phyloP scores from a whole-genome alignment of 30 jellyfish, hydroid and myxozoan species.

The Aurelia coerulea region DNA sequence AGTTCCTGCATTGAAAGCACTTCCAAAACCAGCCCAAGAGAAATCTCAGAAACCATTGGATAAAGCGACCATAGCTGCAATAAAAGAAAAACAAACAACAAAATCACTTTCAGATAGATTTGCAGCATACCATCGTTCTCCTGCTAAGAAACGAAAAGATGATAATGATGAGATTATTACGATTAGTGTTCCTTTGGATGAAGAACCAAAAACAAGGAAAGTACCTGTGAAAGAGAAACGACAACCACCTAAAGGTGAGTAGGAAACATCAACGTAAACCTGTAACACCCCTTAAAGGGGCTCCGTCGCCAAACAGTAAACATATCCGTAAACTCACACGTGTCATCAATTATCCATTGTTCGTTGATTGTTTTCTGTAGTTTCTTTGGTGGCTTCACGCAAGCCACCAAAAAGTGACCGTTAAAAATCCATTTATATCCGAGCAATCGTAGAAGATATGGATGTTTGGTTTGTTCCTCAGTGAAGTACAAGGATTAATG shows the following conservation, averaged over 20 bases:
- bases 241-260: constrained; percentile 22
- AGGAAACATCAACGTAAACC: no score
- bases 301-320: no score
- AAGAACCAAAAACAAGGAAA: background rate
- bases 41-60: background rate
- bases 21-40: background rate
- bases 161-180: constrained; percentile 49
- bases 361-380: no score
- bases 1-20: background rate
- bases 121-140: constrained; percentile 23
- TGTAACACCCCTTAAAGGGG: no score
- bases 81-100: background rate
- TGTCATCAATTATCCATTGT: no score
- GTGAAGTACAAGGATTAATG: no score
- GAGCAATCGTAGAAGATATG: no score
- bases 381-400: no score
- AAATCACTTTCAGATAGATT: constrained; percentile 51
- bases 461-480: no score
- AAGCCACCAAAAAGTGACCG: no score
- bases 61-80: background rate
- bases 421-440: no score
- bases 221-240: background rate
- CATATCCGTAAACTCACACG: no score
- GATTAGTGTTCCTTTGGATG: constrained; percentile 33
- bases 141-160: constrained; percentile 35